Percentiles rank a stretch among this genome's conserved stretches.
Conservation (phyloP, 2,797 vertebrate species). For the Takifugu rubripes region DNA sequence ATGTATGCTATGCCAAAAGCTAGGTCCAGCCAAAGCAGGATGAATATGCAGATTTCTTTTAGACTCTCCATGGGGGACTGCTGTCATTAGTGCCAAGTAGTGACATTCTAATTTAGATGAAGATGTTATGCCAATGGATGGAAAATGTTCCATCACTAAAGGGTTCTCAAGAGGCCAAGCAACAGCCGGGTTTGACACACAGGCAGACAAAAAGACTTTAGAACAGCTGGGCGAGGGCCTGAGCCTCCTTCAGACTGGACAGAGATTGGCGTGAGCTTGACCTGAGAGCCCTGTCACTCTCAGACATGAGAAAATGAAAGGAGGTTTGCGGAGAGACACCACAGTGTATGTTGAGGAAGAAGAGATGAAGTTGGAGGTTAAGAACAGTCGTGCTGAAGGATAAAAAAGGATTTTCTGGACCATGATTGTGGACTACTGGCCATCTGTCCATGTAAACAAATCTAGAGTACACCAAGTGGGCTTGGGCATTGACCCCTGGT, state of each 20-base stretch:
- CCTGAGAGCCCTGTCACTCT: slow-evolving; percentile 58
- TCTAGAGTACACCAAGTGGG: slow-evolving; percentile 39
- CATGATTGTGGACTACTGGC: slow-evolving; percentile 43
- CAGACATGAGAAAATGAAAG: slow-evolving; percentile 31
- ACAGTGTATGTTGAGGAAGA: slow-evolving; percentile 11
- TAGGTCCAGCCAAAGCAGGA: too few relatives aligned
- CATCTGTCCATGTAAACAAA: slow-evolving; percentile 66
- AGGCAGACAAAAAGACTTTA: slow-evolving; percentile 44
- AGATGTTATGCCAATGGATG: slow-evolving; percentile 6
- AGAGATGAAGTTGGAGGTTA: slow-evolving; percentile 33
- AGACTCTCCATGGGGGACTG: too few relatives aligned
- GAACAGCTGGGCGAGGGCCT: slow-evolving; percentile 57
- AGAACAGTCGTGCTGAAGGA: slow-evolving; percentile 22
- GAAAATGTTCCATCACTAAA: slow-evolving; percentile 29
- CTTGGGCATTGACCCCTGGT: slow-evolving; percentile 50
- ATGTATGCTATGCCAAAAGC: too few relatives aligned
- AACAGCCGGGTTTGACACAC: slow-evolving; percentile 60
- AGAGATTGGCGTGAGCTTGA: slow-evolving; percentile 58
- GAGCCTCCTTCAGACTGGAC: slow-evolving; percentile 49
- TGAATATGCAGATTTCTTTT: too few relatives aligned
- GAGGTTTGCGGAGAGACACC: slow-evolving; percentile 21
- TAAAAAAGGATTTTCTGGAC: slow-evolving; percentile 22
- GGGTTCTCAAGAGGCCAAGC: slow-evolving; percentile 49
- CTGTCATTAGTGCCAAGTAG: background rate
- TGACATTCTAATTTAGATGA: slow-evolving; percentile 25